These are phyloP conservation scores for Zaprionus lachaisei DNA, from an alignment of 1,140 invertebrate genomes.

Conservation along the genomic window DNA sequence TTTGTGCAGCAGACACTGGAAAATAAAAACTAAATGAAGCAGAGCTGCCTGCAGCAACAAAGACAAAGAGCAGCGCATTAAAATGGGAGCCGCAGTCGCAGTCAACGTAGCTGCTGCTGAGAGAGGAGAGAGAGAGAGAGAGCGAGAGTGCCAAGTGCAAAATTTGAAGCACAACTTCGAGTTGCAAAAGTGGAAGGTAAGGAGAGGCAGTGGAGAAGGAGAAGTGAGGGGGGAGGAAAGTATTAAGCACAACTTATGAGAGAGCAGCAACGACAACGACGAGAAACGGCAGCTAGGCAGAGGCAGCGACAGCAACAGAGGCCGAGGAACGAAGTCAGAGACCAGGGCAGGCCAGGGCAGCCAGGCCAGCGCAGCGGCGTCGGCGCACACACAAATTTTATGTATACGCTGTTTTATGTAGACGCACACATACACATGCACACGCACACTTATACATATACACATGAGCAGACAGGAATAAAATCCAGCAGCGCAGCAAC, in stretches of 20 bases:
- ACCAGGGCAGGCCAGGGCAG: constrained; percentile 36
- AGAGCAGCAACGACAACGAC: constrained; percentile 19
- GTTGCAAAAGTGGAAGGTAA: constrained; percentile 27
- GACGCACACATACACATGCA: constrained; percentile 50
- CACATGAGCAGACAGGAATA: constrained; percentile 50
- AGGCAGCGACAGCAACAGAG: constrained; percentile 39
- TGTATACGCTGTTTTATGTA: constrained; percentile 77
- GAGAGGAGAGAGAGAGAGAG: constrained; percentile 33
- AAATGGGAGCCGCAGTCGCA: constrained; percentile 44
- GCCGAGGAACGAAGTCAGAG: constrained; percentile 14
- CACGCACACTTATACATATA: constrained; percentile 16
- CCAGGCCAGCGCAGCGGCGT: constrained; percentile 60
- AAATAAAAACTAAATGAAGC: constrained; percentile 48
- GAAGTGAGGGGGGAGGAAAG: constrained; percentile 9
- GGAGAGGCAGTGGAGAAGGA: neutral
- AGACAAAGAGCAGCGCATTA: constrained; percentile 69
- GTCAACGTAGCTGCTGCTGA: neutral
- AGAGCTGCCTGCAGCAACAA: constrained; percentile 60
- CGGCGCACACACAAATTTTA: constrained; percentile 83
- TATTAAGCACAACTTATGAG: constrained; percentile 63
- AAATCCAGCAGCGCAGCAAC: constrained; percentile 59
- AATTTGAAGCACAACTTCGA: constrained; percentile 77
- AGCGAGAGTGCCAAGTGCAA: constrained; percentile 75
- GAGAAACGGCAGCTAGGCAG: constrained; percentile 44
- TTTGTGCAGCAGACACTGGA: constrained; percentile 54